A percentile compares a stretch with the other conserved stretches of the same genome.
These are phyloP conservation scores for Axis porcinus DNA, from an alignment of 2,113 vertebrate genomes.

Conservation along the genomic window DNA sequence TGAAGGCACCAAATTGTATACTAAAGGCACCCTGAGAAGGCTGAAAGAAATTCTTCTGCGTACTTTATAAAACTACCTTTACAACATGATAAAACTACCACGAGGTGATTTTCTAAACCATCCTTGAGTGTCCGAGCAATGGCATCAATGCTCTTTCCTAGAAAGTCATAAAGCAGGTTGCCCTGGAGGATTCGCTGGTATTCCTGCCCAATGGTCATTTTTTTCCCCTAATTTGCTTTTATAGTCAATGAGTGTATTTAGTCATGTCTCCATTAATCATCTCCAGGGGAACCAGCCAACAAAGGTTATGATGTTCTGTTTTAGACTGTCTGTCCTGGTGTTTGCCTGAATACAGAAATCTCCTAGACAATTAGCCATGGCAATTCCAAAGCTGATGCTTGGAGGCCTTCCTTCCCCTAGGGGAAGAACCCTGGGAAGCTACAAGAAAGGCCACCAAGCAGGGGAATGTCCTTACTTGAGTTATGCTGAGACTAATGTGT, in stretches of 20 bases:
- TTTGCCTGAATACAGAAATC: slow-evolving; percentile 34
- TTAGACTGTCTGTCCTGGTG: slow-evolving; percentile 6
- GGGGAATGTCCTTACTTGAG: background rate
- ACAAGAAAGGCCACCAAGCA: background rate
- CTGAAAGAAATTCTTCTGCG: background rate
- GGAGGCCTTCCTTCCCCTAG: background rate
- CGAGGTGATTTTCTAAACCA: background rate
- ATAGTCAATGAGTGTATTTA: slow-evolving; percentile 15
- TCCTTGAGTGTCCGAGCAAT: background rate
- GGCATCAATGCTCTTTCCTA: background rate
- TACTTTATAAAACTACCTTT: background rate
- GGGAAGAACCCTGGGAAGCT: slow-evolving; percentile 8
- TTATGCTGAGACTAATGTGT: background rate
- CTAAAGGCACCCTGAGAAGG: background rate
- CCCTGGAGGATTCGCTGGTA: background rate
- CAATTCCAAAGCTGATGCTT: background rate
- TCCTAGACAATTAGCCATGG: slow-evolving; percentile 27
- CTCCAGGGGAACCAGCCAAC: slow-evolving; percentile 5
- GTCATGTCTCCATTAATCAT: slow-evolving; percentile 47
- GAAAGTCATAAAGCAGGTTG: background rate
- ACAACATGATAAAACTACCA: background rate
- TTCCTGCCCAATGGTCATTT: background rate
- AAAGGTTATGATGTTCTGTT: slow-evolving; percentile 39
- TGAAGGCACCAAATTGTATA: background rate
- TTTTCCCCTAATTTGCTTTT: slow-evolving; percentile 5